Base-by-base conservation (phyloP, 1,140 invertebrate species). In the Protaetia brevitarsis region DNA sequence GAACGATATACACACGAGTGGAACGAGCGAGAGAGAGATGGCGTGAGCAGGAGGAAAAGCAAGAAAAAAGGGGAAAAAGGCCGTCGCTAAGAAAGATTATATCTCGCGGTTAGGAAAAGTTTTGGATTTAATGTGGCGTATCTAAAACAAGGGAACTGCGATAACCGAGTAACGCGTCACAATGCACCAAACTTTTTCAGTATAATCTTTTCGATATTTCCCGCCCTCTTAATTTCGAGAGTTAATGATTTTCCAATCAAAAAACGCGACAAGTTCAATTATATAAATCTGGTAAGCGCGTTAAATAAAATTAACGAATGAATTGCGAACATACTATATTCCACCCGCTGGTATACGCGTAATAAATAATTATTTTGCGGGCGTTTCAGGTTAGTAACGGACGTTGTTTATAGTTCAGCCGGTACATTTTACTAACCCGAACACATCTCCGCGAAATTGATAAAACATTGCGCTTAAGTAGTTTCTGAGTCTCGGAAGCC, bases 91-190 rank as follows among this genome's bases (percentile, higher is more conserved):
- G 67, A 68, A 69, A 70, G 69, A 72, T 72, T 72, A 72, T 72
- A 72, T 72, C 66, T 67, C 66, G 51, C 57, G 69, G 51, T 68
- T 59, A 63, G 65, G 64, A 71, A 72, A 72, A 69, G 68, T 69
- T 68, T 68, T 41, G 66, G 67, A 72, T 71, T 72, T 72, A 72
- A 72, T 72, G 71, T 72, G 71, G 69, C 71, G 71, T 71, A 71
- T 72, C 71, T 72, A 71, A 72, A 71, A 72, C 71, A 71, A 67
- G 65, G 41, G 58, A 70, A 66, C 69, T 72, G 66, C 64, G 65
- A 70, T 68, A 68, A 69, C 70, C 63, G 65, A 70, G 66, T 69
- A 69, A 69, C 65, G 31, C 66, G 69, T 71, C 69, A 71, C 69
- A 71, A 71, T 70, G 67, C 65, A 69, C 64, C 19, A 71, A 71